Base-by-base conservation (phyloP, 2,888 invertebrate species). In the Diadegma fenestrale region DNA sequence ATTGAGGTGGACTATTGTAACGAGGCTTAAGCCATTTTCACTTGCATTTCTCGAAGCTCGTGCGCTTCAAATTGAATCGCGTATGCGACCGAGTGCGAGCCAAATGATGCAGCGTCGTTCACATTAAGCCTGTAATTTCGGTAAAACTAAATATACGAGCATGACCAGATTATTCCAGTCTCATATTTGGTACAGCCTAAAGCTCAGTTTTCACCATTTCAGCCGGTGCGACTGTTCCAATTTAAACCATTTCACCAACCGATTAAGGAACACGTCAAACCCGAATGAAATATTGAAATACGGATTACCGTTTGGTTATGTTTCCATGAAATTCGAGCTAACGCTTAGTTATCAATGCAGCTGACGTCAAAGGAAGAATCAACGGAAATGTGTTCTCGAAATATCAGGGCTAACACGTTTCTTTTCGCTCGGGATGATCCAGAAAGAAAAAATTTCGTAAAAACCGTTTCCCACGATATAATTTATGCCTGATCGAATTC, bases 131-230 rank as follows among this genome's bases (percentile, higher is more conserved):
- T 19, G 66, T 41, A 45, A 80, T 76, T 80, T 76, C 75, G 45
- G 64, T 63, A 54, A 76, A 80, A 76, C 80, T 45, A 33, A 17
- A 22, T 51, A 69, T 45, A 48, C 33, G 33, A 41, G 26, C 69
- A 58, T 61, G 19, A 17, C 58, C 14, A 48, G 58, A 76, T 80
- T 73, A 66, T 80, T 84, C 48, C 58, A 54, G 58, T 80, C 22
- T 45, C 75, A 69, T 76, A 71, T 75, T 76, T 69, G 51, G 71
- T 63, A n/a, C n/a, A 71, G 14, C 12, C 71, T 80, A 71, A 80
- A 75, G 79, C 19, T 45, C 64, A 33, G 33, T 26, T 51, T 71
- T 33, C 33, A 51, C 43, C 26, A 37, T 66, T 41, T 66, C 41
- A 19, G 5, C 37, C 8, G 8, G 8, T 12, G 14, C 14, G 12